Evolutionary conservation across 2,113 vertebrate species (phyloP), one percentile per base, ranked within the genome.

Genomic region (Lota lota): DNA sequence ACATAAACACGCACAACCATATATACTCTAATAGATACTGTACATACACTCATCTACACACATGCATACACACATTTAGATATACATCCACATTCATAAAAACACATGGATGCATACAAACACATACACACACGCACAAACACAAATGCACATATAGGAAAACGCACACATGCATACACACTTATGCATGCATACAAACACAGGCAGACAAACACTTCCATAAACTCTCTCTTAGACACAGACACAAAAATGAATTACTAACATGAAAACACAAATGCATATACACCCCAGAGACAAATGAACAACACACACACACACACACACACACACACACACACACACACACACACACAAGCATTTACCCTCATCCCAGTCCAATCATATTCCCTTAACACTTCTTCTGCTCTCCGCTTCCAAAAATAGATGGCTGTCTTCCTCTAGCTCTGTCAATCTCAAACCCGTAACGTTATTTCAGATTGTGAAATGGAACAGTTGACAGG

Each of bases 361-460:
- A 10, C 40, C 40, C 40, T 11, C 74, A 61, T 64, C 53, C 2
- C 11, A 59, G 22, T 28, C 68, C 28, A 64, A 61, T 73, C 75
- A 81, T 71, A 85, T 84, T 83, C 83, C 69, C 69, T 83, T 79
- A 83, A 85, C 80, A 77, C 72, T 70, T 56, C 68, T 78, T 67
- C 24, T 28, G 36, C 7, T 74, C 69, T 70, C 63, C 58, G 70
- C 68, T 67, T 70, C 85, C 80, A 61, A 62, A 82, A 89, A 87
- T 82, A 87, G 79, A 88, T 67, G 74, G 61, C 53, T 3, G 51
- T 57, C 40, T 36, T 62, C 47, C 12, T 47, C 80, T 74, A 75
- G 85, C 76, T 47, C 40, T 77, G 73, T 86, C 77, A 68, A 36
- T 77, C 75, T 87, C 77, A 69, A 50, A 61, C 73, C 63, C 57